Percentiles rank a stretch among this genome's conserved stretches.
phyloP scores from a whole-genome alignment of 2,113 vertebrate species.

The Gymnocephalus cernua region DNA sequence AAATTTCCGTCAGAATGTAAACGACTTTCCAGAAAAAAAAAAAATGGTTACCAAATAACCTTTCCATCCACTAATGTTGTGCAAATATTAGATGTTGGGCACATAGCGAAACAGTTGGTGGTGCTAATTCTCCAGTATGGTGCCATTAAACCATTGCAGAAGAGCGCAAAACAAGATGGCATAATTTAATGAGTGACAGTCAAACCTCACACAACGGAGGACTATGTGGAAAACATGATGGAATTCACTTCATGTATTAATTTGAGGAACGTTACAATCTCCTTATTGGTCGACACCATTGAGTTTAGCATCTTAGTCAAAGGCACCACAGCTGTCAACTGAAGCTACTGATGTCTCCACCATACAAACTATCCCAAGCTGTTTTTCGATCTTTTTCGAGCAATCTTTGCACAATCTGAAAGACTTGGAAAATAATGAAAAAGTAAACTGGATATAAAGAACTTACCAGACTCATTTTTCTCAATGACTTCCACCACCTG shows the following conservation, averaged over 20 bases:
- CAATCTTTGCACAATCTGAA: background rate
- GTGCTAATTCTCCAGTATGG: too few species aligned
- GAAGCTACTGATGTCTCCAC: background rate
- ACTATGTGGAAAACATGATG: too few species aligned
- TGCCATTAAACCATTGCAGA: too few species aligned
- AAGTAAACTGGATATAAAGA: background rate
- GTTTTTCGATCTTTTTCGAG: background rate
- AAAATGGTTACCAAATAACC: accelerated
- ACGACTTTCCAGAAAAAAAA: background rate
- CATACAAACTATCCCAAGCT: background rate
- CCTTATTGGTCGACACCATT: background rate
- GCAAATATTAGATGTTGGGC: background rate
- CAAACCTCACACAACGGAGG: too few species aligned
- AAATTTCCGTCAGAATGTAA: background rate
- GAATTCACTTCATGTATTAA: too few species aligned
- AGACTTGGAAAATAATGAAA: background rate
- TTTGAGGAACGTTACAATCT: background rate
- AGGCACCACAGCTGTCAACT: background rate
- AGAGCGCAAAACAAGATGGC: too few species aligned
- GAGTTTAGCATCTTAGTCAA: background rate
- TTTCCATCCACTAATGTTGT: background rate
- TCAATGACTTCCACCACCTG: conserved; percentile 99
- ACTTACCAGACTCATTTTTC: conserved; percentile 97
- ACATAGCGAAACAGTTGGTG: background rate
- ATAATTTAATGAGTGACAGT: too few species aligned